Percentiles rank a stretch among this genome's conserved stretches.
Evolutionary conservation across 2,113 vertebrate species (phyloP).

Genomic region (Myotis lucifugus): DNA sequence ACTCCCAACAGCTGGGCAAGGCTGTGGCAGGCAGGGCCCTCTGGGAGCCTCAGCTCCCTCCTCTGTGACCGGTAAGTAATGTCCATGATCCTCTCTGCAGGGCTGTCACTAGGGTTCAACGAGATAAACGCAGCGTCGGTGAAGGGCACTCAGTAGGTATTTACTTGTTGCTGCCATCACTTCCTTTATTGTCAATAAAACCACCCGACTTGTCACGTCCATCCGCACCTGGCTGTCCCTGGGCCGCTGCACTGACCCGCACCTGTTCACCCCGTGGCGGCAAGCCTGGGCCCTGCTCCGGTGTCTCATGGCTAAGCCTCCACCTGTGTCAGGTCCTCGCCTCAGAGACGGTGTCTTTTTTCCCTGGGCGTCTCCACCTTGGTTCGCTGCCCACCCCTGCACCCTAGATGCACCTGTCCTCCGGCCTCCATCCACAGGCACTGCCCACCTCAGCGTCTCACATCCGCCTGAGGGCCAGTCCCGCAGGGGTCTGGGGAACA

Average conservation of each 20-base stretch:
- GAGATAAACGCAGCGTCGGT: background rate
- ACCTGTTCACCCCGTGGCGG: fast-evolving
- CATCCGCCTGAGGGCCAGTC: fast-evolving
- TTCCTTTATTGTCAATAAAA: background rate
- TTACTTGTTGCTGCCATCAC: background rate
- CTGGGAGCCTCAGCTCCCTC: background rate
- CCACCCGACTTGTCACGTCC: fast-evolving
- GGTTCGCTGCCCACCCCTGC: background rate
- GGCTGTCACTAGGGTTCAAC: background rate
- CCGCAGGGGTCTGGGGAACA: background rate
- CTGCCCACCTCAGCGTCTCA: fast-evolving
- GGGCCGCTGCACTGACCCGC: fast-evolving
- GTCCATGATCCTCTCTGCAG: no score
- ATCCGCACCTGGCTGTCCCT: fast-evolving
- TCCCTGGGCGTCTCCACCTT: background rate
- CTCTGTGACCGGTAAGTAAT: background rate
- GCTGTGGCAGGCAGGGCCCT: background rate
- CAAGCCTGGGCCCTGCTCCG: background rate
- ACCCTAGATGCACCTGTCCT: background rate
- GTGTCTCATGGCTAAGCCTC: background rate
- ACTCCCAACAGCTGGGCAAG: background rate
- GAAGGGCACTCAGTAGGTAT: fast-evolving
- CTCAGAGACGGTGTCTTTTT: background rate
- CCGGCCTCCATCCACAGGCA: fast-evolving
- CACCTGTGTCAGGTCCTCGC: fast-evolving